Evolutionary conservation across 2,113 vertebrate genomes (phyloP), one percentile per base, ranked within the genome.

Genomic region (Poecilia latipinna): DNA sequence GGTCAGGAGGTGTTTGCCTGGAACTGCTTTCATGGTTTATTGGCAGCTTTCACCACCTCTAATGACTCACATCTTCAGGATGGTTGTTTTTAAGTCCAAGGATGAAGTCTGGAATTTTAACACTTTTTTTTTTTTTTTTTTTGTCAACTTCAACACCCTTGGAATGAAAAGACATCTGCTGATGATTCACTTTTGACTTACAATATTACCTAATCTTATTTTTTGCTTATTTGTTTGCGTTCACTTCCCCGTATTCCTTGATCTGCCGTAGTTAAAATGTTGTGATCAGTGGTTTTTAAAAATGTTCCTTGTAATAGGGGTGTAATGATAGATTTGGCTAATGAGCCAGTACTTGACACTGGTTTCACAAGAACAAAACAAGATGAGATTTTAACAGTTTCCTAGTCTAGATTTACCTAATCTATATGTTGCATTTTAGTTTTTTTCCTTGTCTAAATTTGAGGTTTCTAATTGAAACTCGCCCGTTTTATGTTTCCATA

Each of bases 1-100:
- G 35, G 61, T 82, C 77, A 74, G 35, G 64, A 63, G 32, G 17
- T 67, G 72, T 60, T 79, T 76, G 29, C 31, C 26, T 28, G 67
- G 64, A 79, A 78, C 83, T 79, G 42, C n/a, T 76, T 72, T 79
- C 42, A 77, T 65, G 60, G 48, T 74, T 80, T 71, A 80, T 42
- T 67, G 44, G 28, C 75, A 79, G 74, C 63, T 74, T 26, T 85
- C 75, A 70, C 4, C 70, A 63, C 64, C 35, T 83, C 26, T 72
- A 64, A 67, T 71, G 70, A 82, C 76, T 80, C 24, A 68, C 65
- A 35, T 79, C 35, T 71, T 72, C 28, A 60, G 44, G 17, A 79
- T 76, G 73, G 26, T 61, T 78, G 60, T 80, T 72, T 81, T 79
- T 57, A 12, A 39, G 17, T 24, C 60, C 31, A 4, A 19, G n/a